phyloP scores from a whole-genome alignment of 2,888 invertebrate genomes.

The Athalia circularis region DNA sequence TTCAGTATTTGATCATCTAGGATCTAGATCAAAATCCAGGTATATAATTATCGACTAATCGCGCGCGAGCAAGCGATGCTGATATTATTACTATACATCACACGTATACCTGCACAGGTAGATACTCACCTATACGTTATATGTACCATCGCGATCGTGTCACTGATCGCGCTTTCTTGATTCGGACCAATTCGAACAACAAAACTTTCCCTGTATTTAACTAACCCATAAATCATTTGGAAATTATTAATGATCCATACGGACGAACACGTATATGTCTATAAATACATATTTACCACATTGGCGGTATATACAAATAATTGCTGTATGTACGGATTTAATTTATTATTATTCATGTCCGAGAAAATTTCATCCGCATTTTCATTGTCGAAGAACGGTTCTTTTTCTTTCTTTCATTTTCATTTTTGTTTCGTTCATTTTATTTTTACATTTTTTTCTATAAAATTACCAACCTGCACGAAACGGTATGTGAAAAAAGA shows the following conservation, averaged over 20 bases:
- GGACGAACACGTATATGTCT: background rate
- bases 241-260: constrained; percentile 1
- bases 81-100: background rate
- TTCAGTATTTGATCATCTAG: constrained; percentile 39
- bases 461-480: too few relatives aligned
- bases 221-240: constrained; percentile 18
- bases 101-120: too few relatives aligned
- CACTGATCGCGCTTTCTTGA: constrained; percentile 41
- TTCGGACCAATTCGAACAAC: constrained; percentile 19
- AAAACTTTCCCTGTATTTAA: constrained; percentile 33
- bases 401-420: too few relatives aligned
- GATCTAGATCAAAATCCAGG: constrained; percentile 52
- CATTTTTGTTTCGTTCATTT: too few relatives aligned
- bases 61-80: background rate
- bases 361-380: too few relatives aligned
- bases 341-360: too few relatives aligned
- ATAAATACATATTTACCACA: background rate
- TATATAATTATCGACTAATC: constrained; percentile 41
- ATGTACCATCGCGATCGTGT: constrained; percentile 3
- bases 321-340: too few relatives aligned
- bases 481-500: too few relatives aligned
- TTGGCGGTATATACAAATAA: background rate
- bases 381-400: too few relatives aligned
- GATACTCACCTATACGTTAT: background rate
- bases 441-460: too few relatives aligned